Evolutionary conservation across 2,113 vertebrate genomes (phyloP).

Genomic region (Chaetodon auriga): DNA sequence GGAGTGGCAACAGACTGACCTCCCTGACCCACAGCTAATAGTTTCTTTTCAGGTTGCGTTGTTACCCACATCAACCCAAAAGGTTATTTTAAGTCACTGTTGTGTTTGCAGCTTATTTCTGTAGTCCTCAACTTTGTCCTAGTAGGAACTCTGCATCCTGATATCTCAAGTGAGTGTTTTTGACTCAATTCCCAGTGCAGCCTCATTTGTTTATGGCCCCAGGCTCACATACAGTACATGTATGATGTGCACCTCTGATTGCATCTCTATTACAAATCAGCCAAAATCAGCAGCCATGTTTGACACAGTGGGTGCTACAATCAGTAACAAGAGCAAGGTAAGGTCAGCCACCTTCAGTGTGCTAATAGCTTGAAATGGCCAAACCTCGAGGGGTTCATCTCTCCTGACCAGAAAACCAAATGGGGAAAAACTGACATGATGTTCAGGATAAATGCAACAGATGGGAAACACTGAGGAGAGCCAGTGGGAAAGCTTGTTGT

Average conservation of each 20-base stretch:
- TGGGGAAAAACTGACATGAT: conserved; percentile 40
- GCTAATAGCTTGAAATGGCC: conserved; percentile 26
- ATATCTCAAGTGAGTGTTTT: conserved; percentile 24
- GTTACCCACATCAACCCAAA: not conserved
- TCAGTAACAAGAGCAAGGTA: not conserved
- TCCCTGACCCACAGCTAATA: not conserved
- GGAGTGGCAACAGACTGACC: not conserved
- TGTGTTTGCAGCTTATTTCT: not conserved
- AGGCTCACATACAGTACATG: not conserved
- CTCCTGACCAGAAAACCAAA: conserved; percentile 36
- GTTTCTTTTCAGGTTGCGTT: not conserved
- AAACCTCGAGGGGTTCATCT: conserved; percentile 29
- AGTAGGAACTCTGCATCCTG: not conserved
- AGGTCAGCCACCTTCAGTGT: conserved; percentile 5
- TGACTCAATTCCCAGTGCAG: conserved; percentile 3
- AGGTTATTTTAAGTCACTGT: not conserved
- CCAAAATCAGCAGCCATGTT: conserved; percentile 42
- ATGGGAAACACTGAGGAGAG: conserved; percentile 31
- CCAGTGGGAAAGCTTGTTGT: conserved; percentile 17
- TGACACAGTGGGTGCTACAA: not conserved
- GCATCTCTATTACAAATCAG: conserved; percentile 31
- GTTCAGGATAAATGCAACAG: conserved; percentile 42
- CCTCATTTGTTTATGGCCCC: conserved; percentile 24
- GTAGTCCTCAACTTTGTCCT: not conserved
- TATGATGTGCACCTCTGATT: conserved; percentile 15